Percentiles rank a stretch among this genome's conserved stretches.
These are phyloP conservation scores for Ochropleura leucogaster DNA, from an alignment of 2,888 invertebrate genomes.

Conservation along the genomic window DNA sequence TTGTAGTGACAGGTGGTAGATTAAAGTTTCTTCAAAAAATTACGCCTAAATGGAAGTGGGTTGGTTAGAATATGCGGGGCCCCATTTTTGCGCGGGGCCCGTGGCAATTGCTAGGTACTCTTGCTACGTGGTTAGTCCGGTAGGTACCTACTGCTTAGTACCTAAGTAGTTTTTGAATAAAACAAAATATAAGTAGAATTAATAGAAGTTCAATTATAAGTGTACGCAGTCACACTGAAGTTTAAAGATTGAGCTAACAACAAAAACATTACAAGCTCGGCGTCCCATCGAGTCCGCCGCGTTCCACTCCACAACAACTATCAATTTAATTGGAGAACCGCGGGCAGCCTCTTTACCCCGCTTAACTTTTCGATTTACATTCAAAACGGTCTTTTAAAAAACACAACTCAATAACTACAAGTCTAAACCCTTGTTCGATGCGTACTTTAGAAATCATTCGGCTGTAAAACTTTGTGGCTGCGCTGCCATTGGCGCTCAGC, in stretches of 20 bases:
- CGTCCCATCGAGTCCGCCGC: constrained; percentile 39
- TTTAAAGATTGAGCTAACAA: constrained; percentile 3
- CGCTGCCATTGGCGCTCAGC: constrained; percentile 75
- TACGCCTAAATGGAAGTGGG: no score
- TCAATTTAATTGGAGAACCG: constrained; percentile 89
- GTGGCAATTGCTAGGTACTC: no score
- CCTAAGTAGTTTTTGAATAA: neutral
- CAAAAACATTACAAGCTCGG: constrained; percentile 23
- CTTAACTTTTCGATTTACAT: constrained; percentile 91
- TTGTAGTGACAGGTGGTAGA: no score
- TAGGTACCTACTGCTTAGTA: neutral
- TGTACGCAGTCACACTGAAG: neutral
- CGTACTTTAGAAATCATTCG: constrained; percentile 84
- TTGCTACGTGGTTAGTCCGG: no score
- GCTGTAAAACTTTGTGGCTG: constrained; percentile 79
- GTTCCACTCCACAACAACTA: constrained; percentile 78
- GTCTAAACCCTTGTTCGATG: constrained; percentile 84
- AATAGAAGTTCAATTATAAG: neutral
- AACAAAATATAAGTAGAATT: neutral
- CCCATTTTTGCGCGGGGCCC: no score
- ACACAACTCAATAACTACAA: constrained; percentile 87
- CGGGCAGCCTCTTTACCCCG: constrained; percentile 87
- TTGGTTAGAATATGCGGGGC: no score
- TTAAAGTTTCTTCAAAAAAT: no score
- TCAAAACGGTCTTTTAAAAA: constrained; percentile 90